A percentile compares a stretch with the other conserved stretches of the same genome.
These are phyloP conservation scores for Psittacula cyanocephala DNA, from an alignment of 2,113 vertebrate genomes.

Conservation along the genomic window DNA sequence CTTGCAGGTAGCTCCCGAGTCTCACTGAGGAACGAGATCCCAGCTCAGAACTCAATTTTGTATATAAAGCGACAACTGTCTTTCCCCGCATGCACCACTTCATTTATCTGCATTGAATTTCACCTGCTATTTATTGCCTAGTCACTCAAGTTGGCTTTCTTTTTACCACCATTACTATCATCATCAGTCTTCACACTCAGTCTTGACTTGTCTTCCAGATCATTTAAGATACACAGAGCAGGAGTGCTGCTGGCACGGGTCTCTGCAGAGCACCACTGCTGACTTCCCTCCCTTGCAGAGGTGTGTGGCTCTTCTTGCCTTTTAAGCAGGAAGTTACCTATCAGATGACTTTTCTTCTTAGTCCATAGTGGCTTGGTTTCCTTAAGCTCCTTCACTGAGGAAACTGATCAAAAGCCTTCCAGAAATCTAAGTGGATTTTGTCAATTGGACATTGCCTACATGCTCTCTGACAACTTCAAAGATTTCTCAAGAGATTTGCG, in stretches of 20 bases:
- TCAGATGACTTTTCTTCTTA: neutral
- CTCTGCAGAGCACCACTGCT: neutral
- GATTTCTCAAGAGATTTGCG: neutral
- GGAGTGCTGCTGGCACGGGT: neutral
- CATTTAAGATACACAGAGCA: neutral
- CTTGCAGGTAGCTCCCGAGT: neutral
- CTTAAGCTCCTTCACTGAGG: neutral
- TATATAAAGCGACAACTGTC: neutral
- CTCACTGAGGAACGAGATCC: neutral
- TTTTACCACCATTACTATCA: neutral
- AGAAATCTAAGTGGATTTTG: constrained; percentile 6
- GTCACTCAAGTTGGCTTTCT: neutral
- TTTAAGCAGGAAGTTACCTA: neutral
- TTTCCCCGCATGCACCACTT: neutral
- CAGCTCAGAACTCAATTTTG: neutral
- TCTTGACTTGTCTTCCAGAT: neutral
- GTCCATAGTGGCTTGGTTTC: neutral
- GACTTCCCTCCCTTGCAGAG: neutral
- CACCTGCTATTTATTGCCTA: neutral
- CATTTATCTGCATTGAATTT: neutral
- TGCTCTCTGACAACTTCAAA: neutral
- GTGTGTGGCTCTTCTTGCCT: neutral
- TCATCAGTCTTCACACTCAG: neutral
- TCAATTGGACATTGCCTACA: neutral
- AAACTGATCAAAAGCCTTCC: neutral